Evolutionary conservation across 2,888 invertebrate genomes (phyloP), one percentile per base, ranked within the genome.

Genomic region (Drosophila anomalata): DNA sequence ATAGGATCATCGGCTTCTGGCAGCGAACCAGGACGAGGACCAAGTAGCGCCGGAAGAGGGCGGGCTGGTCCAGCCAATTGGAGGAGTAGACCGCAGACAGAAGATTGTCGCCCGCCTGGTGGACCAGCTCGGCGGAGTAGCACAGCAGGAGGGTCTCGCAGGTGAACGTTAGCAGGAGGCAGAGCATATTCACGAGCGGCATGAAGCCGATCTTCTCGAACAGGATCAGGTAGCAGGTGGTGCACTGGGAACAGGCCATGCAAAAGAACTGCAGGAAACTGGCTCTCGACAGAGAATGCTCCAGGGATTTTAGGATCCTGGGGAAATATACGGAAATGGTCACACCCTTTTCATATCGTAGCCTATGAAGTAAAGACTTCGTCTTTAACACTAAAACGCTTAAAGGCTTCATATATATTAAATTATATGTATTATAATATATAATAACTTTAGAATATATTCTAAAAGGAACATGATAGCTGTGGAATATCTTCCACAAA

Each of bases 21-120:
- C 94, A 92, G 1, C 93, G 91, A 57, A 92, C 91, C 90, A 94
- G 91, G 36, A 93, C 91, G 17, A 93, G 87, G 52, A 91, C 82
- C 3, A 87, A 11, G 9, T 48, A 52, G 1, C 78, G 90, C 9
- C 91, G 91, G 77, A 93, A 93, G 44, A 80, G 84, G 0, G 67
- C 66, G 46, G 92, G 90, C 79, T 94, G 93, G 31, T 93, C 91
- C 52, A 93, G 91, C 94, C 94, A 94, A 4, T 93, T 92, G 61
- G 93, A 93, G 14, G 90, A 90, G 77, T 94, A 94, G 69, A 93
- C 81, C 50, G 92, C 91, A 2, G 90, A 89, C 0, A 92, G 89
- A 1, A 94, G 89, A 0, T 91, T 83, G 59, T 92, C 91, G 47
- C 93, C 93, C 90, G 92, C 88, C 8, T 89, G 76, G 3, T 91